Evolutionary conservation across 64 coral and sea anemone genomes (phyloP).

Genomic region (Catalaphyllia jardinei): DNA sequence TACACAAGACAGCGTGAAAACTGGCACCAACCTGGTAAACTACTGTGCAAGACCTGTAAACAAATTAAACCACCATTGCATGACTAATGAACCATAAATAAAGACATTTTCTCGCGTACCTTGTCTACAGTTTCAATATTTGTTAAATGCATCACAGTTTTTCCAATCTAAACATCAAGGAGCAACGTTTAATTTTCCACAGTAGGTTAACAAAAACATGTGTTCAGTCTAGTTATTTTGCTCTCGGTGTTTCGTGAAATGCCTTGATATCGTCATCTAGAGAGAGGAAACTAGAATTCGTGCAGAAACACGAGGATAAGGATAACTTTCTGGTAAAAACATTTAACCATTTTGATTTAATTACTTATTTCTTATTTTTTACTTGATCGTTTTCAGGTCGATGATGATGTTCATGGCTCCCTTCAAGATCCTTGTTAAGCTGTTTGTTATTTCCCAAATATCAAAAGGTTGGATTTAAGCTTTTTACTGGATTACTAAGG

Average conservation of each 20-base stretch:
- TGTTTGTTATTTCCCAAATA: no score
- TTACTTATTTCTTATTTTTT: no score
- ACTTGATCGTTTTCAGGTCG: no score
- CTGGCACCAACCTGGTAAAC: neutral
- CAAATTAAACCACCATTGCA: neutral
- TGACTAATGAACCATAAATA: neutral
- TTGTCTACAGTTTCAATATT: neutral
- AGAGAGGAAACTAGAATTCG: neutral
- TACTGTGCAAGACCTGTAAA: neutral
- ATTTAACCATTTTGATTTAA: no score
- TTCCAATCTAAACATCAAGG: neutral
- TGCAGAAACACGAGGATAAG: neutral
- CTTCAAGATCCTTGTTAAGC: no score
- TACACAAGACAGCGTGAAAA: neutral
- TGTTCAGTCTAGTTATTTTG: neutral
- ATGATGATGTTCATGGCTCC: no score
- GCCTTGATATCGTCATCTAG: neutral
- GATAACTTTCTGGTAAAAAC: neutral
- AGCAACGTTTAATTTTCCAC: neutral
- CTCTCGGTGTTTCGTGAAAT: neutral
- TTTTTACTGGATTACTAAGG: no score
- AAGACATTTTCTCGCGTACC: neutral
- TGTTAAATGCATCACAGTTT: neutral
- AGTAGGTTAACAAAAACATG: neutral
- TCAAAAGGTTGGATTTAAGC: no score